Base-by-base conservation (phyloP, 2,113 vertebrate genomes). In the Leptocoma aspasia region DNA sequence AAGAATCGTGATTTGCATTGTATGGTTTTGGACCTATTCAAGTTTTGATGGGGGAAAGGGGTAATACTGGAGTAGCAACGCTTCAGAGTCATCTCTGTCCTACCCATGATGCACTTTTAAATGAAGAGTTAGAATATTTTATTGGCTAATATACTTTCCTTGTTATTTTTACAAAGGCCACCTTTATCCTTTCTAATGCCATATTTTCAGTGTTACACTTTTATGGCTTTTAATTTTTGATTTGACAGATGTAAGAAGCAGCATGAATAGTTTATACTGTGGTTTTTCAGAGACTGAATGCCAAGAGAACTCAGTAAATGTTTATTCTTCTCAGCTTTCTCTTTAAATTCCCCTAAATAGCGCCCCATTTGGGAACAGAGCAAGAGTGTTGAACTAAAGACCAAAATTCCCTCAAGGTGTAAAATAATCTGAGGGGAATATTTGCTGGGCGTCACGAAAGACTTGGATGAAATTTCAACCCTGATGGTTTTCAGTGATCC, bases 291-390 rank as follows among this genome's bases (percentile, higher is more conserved):
- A 98, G 98, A 98, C 98, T 97, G 98, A 97, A 98, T 98, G 98
- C 98, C 98, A 98, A 98, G 98, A 98, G 97, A 98, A 98, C 98
- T 98, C 97, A 96, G 98, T 98, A 98, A 98, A 98, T 98, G 98
- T 98, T 98, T 98, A 98, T 98, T 98, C 98, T 98, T 98, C 98
- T 98, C 98, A 97, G 98, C 98, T 98, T 98, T 98, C 98, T 98
- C 97, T 97, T 97, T 97, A 98, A 98, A 98, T 97, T 97, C 97
- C 97, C 97, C 97, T 97, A 98, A 98, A 98, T 98, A 98, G 97
- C 94, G 77, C 97, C 98, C 98, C 98, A 97, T 98, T 98, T 98
- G 97, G 98, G 98, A 98, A 98, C 97, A 98, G 98, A 98, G 98
- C 95, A 97, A 98, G 97, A 98, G 98, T 98, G 98, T 98, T 97